These are phyloP conservation scores for Prionace glauca DNA, from an alignment of 2,797 vertebrate species.

Conservation along the genomic window DNA sequence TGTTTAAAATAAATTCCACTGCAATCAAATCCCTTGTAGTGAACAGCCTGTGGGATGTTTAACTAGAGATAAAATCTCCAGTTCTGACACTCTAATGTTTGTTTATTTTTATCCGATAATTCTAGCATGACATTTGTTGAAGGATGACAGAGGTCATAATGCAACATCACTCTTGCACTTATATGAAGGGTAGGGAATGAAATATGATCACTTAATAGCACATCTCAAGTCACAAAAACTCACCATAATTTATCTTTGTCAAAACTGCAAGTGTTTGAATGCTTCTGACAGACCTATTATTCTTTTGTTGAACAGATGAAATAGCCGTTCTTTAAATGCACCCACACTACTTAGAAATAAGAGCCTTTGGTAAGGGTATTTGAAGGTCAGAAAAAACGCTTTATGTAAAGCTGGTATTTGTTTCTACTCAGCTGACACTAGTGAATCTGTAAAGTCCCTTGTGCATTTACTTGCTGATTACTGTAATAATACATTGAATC, in stretches of 20 bases:
- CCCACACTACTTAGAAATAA: constrained; percentile 38
- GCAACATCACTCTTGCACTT: constrained; percentile 37
- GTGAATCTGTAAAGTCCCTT: constrained; percentile 20
- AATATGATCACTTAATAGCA: constrained; percentile 38
- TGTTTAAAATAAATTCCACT: constrained; percentile 29
- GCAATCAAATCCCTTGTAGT: constrained; percentile 38
- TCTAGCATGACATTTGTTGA: constrained; percentile 38
- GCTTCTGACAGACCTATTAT: constrained; percentile 37
- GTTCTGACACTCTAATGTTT: constrained; percentile 38
- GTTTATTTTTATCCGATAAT: constrained; percentile 38
- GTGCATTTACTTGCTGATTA: constrained; percentile 27
- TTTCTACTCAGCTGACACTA: constrained; percentile 17
- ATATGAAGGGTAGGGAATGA: constrained; percentile 34
- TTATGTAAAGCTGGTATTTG: constrained; percentile 19
- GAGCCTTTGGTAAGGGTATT: constrained; percentile 33
- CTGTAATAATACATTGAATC: constrained; percentile 31
- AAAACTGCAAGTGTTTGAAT: constrained; percentile 36
- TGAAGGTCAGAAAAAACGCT: constrained; percentile 32
- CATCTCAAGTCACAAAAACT: constrained; percentile 33
- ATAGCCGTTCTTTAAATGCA: constrained; percentile 34
- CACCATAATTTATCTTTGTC: constrained; percentile 39
- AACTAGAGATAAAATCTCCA: constrained; percentile 36
- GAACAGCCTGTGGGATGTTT: constrained; percentile 37
- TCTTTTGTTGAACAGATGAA: constrained; percentile 35
- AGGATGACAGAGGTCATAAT: constrained; percentile 39